Base-by-base conservation (phyloP, 2,113 vertebrate species). In the Pteruthius melanotis region DNA sequence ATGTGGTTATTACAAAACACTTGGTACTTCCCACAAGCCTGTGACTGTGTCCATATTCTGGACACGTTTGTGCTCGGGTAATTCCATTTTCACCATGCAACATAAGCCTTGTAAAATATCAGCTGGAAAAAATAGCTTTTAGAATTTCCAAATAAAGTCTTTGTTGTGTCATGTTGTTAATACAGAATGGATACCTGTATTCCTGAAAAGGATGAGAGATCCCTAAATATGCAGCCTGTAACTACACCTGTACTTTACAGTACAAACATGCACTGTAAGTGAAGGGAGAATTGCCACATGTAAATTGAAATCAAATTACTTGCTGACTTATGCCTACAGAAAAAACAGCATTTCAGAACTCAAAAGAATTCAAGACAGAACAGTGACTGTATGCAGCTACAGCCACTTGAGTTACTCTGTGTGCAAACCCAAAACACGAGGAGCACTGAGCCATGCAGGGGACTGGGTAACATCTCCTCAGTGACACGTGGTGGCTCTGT, bases 351-450 rank as follows among this genome's bases (percentile, higher is more conserved):
- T 83, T 86, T 82, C 57, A 35, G 42, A 91, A 84, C 24, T 15
- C 53, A 16, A 49, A 68, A 59, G 28, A 20, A 44, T 2, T 20
- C 16, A 40, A n/a, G 59, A 33, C 39, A 78, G 28, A 71, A 10
- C 1, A 72, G 15, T 3, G 40, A 49, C 31, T 8, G 9, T 11
- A 1, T 45, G 33, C 20, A 54, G 12, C 27, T 39, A 24, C 9
- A 70, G 30, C 15, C 18, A 15, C 52, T 15, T 37, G 28, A 60
- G 66, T 45, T 28, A 9, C 0, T 15, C 18, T 27, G 11, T 22
- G 60, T 23, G 47, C n/a, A 64, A 71, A n/a, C 50, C 2, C 54
- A 75, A n/a, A 40, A 4, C 1, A 1, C 0, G 0, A 54, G 52
- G 63, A 50, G 40, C 53, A 5, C 3, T 0, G 28, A 40, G 45